Evolutionary conservation across 2,113 vertebrate species (phyloP).

Genomic region (Oncorhynchus kisutch): DNA sequence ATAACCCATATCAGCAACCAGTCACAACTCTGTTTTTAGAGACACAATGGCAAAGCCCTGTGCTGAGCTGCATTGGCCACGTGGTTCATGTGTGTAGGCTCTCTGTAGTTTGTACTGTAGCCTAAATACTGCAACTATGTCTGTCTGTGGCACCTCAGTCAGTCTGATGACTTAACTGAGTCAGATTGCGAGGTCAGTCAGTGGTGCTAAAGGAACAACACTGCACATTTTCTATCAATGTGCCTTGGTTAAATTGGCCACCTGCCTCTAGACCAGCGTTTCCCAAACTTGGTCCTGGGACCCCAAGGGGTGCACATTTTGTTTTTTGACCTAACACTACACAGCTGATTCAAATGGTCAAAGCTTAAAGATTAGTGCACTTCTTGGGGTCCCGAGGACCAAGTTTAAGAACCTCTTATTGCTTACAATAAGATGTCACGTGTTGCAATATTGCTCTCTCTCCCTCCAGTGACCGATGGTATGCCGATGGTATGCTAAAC

Average conservation of each 20-base stretch:
- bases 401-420: not conserved
- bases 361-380: no score
- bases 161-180: not conserved
- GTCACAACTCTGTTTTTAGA: not conserved
- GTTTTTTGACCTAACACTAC: no score
- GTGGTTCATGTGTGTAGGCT: not conserved
- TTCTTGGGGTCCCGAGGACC: no score
- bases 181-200: not conserved
- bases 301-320: no score
- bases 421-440: not conserved
- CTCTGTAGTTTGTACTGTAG: not conserved
- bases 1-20: slow-evolving; percentile 35
- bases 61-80: not conserved
- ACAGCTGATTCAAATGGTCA: no score
- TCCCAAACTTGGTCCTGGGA: no score
- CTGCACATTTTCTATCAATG: not conserved
- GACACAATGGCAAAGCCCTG: no score
- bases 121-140: not conserved
- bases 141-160: not conserved
- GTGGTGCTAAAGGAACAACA: not conserved
- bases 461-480: slow-evolving; percentile 16
- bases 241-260: not conserved
- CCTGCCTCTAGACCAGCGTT: no score
- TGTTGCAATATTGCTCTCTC: not conserved
- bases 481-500: slow-evolving; percentile 17